Conservation (phyloP, 2,888 invertebrate genomes). For the Eristalis arbustorum region DNA sequence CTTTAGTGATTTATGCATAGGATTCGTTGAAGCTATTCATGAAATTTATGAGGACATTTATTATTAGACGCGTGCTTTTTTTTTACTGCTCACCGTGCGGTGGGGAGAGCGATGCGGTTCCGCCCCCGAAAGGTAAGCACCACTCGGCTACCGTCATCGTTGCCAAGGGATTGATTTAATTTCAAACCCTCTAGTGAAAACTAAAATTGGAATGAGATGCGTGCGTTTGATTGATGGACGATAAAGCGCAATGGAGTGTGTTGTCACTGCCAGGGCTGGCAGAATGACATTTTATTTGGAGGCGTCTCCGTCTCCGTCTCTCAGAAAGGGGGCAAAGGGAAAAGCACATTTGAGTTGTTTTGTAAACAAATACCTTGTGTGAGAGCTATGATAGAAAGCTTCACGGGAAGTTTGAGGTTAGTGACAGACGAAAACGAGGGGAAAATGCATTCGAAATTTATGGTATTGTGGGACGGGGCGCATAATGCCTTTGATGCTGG, state of each 20-base stretch:
- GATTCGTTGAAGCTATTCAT: neutral
- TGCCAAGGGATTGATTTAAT: neutral
- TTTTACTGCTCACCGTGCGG: neutral
- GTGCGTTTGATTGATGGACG: constrained; percentile 63
- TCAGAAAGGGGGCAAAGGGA: neutral
- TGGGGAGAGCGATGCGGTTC: neutral
- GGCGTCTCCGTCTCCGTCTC: neutral
- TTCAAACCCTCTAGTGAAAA: neutral
- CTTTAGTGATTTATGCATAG: neutral
- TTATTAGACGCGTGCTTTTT: constrained; percentile 54
- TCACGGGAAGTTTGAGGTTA: constrained; percentile 12
- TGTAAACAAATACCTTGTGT: neutral
- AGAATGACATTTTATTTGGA: constrained; percentile 40
- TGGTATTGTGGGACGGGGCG: constrained; percentile 1
- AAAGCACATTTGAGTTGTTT: constrained; percentile 10
- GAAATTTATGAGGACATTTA: constrained; percentile 66
- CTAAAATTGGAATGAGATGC: constrained; percentile 50
- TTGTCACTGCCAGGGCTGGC: constrained; percentile 57
- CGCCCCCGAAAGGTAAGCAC: neutral
- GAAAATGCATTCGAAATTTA: constrained; percentile 8
- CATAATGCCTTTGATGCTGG: constrained; percentile 14
- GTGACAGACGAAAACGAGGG: neutral
- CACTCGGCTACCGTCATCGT: neutral
- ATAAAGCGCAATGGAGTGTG: constrained; percentile 54
- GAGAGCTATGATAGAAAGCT: constrained; percentile 26